phyloP scores from a whole-genome alignment of 2,113 vertebrate genomes.

The Seriola aureovittata region DNA sequence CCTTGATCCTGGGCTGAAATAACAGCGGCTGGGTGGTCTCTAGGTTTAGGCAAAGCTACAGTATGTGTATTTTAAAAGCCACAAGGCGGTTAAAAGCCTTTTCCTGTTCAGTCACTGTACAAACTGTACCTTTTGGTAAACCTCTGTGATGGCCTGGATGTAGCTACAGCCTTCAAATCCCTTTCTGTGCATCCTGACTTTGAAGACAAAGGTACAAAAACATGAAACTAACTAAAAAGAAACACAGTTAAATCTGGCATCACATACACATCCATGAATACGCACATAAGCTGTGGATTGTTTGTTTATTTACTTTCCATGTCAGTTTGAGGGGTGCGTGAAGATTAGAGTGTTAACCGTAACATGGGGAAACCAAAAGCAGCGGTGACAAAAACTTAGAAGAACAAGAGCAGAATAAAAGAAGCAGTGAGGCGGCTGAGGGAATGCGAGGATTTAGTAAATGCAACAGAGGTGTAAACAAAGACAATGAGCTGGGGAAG shows the following conservation, averaged over 20 bases:
- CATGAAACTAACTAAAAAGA: background rate
- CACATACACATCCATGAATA: background rate
- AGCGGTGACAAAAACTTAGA: constrained; percentile 18
- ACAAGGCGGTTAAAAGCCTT: background rate
- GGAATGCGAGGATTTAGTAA: constrained; percentile 19
- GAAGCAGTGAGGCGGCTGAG: constrained; percentile 1
- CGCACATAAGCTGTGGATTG: background rate
- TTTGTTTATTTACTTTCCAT: constrained; percentile 31
- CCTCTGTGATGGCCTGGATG: background rate
- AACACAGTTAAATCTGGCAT: background rate
- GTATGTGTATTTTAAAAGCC: constrained; percentile 16
- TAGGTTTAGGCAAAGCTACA: background rate
- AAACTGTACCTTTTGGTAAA: background rate
- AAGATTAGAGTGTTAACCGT: constrained; percentile 19
- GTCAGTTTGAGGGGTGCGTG: constrained; percentile 9
- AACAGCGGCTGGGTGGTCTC: constrained; percentile 51
- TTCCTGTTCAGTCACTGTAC: constrained; percentile 5
- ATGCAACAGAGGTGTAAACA: constrained; percentile 21
- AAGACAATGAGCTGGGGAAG: constrained; percentile 11
- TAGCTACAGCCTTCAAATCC: background rate
- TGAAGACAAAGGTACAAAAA: background rate
- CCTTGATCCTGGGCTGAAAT: constrained; percentile 1
- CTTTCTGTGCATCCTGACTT: background rate
- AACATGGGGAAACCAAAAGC: constrained; percentile 10
- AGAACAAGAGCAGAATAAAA: constrained; percentile 28